These are phyloP conservation scores for Hippopotamus amphibius DNA, from an alignment of 2,113 vertebrate species.

Conservation along the genomic window DNA sequence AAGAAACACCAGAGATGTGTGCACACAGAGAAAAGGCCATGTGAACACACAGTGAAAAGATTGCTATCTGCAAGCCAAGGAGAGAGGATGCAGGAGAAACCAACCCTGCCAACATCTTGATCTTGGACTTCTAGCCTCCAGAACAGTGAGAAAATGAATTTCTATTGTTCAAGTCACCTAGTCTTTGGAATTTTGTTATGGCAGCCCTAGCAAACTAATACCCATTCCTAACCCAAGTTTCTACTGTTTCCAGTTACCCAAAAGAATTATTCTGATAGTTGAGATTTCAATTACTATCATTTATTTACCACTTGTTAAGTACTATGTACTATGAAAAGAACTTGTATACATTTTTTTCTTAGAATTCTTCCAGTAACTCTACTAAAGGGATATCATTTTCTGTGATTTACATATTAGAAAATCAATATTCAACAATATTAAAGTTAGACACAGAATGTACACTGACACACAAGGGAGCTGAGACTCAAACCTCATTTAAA, in stretches of 20 bases:
- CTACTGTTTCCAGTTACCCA: background rate
- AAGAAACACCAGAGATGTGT: background rate
- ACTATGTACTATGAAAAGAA: background rate
- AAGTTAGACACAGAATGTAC: background rate
- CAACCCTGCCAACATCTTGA: background rate
- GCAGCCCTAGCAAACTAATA: background rate
- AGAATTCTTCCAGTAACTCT: background rate
- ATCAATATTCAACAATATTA: background rate
- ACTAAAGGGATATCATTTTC: background rate
- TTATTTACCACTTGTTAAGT: background rate
- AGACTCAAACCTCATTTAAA: background rate
- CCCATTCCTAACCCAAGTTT: background rate
- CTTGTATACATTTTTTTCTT: background rate
- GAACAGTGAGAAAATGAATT: background rate
- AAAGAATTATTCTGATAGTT: background rate
- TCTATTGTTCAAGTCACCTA: background rate
- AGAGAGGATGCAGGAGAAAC: background rate
- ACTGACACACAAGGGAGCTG: background rate
- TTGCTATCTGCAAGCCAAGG: background rate
- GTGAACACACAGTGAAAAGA: background rate
- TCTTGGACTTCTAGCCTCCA: background rate
- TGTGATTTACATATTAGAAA: background rate
- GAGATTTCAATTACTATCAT: background rate
- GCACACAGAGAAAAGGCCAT: background rate
- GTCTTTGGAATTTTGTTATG: background rate